These are phyloP conservation scores for Ahaetulla prasina DNA, from an alignment of 2,113 vertebrate genomes.

Conservation along the genomic window DNA sequence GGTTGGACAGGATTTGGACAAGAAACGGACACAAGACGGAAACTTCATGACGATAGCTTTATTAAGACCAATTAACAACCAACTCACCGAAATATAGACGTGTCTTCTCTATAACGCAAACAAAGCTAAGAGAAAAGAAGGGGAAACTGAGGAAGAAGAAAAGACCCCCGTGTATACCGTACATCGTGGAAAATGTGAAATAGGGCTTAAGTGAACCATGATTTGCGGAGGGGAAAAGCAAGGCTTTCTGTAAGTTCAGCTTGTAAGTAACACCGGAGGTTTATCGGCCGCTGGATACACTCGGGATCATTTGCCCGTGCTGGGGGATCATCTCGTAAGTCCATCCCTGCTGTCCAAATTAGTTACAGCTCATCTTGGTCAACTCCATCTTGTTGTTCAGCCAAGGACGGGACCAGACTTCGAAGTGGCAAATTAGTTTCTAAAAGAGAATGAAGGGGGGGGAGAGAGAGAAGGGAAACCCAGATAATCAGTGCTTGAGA, in stretches of 20 bases:
- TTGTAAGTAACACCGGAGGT: neutral
- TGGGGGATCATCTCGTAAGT: neutral
- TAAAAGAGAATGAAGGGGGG: neutral
- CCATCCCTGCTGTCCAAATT: neutral
- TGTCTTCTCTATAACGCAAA: neutral
- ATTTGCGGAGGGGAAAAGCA: neutral
- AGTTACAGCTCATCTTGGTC: neutral
- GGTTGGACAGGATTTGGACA: neutral
- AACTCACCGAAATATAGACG: neutral
- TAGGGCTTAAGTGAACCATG: neutral
- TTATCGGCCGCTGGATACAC: neutral
- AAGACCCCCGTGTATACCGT: too few relatives aligned
- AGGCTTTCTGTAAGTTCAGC: too few relatives aligned
- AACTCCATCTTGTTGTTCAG: fast-evolving
- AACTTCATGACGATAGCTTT: neutral
- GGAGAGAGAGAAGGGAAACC: too few relatives aligned
- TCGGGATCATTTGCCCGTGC: neutral
- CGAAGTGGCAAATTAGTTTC: neutral
- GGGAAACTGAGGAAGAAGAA: neutral
- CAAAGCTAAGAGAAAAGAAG: neutral
- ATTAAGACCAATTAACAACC: neutral
- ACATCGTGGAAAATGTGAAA: neutral
- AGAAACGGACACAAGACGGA: neutral
- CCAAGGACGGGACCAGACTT: neutral
- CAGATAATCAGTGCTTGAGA: neutral